Percentiles rank a stretch among this genome's conserved stretches.
Evolutionary conservation across 1,140 invertebrate genomes (phyloP).

Genomic region (Drosophila nasuta): DNA sequence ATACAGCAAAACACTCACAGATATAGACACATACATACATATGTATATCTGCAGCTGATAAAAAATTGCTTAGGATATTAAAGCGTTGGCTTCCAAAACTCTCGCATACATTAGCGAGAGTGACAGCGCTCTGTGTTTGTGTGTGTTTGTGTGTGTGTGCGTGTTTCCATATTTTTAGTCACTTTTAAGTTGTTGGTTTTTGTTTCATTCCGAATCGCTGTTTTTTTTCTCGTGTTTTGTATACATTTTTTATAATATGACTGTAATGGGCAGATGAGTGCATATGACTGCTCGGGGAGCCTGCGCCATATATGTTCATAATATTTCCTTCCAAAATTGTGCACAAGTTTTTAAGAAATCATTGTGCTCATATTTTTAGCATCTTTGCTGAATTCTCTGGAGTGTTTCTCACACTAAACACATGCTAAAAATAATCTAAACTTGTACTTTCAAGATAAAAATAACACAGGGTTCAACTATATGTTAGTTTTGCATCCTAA

Average conservation of each 20-base stretch:
- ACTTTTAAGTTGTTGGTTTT: conserved; percentile 34
- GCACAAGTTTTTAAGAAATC: background rate
- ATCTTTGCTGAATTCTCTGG: background rate
- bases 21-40: conserved; percentile 6
- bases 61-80: conserved; percentile 51
- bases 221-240: conserved; percentile 26
- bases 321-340: conserved; percentile 25
- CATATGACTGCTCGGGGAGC: conserved; percentile 58
- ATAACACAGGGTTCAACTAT: too few species aligned
- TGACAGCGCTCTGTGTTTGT: conserved; percentile 21
- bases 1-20: conserved; percentile 16
- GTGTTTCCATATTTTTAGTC: conserved; percentile 47
- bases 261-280: conserved; percentile 59
- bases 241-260: conserved; percentile 69
- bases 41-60: conserved; percentile 33
- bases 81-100: conserved; percentile 41
- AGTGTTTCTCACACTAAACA: background rate
- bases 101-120: conserved; percentile 34
- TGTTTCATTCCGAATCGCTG: background rate
- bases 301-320: background rate
- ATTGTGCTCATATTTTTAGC: background rate
- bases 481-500: too few species aligned
- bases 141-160: background rate
- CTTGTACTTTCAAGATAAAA: too few species aligned
- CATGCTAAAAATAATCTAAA: background rate